Evolutionary conservation across 2,797 vertebrate species (phyloP).

Genomic region (Trachurus trachurus): DNA sequence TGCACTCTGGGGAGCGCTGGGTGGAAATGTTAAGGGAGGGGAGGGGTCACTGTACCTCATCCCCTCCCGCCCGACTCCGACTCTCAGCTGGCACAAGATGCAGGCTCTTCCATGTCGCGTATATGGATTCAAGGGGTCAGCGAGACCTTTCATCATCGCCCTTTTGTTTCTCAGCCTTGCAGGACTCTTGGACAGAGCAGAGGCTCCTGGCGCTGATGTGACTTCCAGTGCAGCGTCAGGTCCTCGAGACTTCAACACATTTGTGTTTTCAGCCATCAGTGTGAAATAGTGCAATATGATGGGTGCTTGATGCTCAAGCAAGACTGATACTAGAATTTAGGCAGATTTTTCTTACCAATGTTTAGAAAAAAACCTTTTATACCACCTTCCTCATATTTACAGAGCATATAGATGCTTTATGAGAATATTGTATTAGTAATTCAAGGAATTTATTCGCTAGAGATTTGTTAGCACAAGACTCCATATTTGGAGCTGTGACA

Average conservation of each 20-base stretch:
- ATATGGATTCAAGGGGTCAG: conserved; percentile 65
- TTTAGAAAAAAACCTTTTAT: conserved; percentile 82
- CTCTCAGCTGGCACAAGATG: conserved; percentile 72
- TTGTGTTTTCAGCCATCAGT: conserved; percentile 85
- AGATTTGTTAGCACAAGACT: conserved; percentile 88
- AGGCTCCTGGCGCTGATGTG: conserved; percentile 72
- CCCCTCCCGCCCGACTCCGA: not conserved
- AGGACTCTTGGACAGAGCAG: conserved; percentile 76
- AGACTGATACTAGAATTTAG: conserved; percentile 81
- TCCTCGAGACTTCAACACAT: conserved; percentile 83
- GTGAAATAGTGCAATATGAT: conserved; percentile 85
- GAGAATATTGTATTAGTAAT: conserved; percentile 85
- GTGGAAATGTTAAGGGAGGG: conserved; percentile 16
- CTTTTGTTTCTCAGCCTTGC: conserved; percentile 84
- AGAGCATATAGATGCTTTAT: conserved; percentile 84
- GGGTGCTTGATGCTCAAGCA: conserved; percentile 87
- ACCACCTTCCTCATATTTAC: conserved; percentile 85
- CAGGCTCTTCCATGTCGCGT: conserved; percentile 79
- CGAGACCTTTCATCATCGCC: conserved; percentile 74
- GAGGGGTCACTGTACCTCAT: no score
- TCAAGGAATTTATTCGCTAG: conserved; percentile 88
- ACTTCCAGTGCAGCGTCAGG: conserved; percentile 75
- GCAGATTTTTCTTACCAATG: conserved; percentile 80
- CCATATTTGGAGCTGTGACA: conserved; percentile 87
- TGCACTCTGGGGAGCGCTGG: conserved; percentile 79